Conservation (phyloP, 2,113 vertebrate genomes). For the Australoheros scitulus region DNA sequence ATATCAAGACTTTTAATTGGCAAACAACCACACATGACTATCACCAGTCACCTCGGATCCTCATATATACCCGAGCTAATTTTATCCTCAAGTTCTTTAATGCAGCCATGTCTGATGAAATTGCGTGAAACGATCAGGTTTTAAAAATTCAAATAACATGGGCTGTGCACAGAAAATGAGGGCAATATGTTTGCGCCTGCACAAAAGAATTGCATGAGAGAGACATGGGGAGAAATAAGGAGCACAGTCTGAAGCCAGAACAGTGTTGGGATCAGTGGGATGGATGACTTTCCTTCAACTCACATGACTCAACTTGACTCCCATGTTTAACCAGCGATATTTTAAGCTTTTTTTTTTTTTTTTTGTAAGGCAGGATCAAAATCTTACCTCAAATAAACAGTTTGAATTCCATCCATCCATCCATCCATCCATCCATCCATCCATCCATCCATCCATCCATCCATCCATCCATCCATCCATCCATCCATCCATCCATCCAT, state of each 20-base stretch:
- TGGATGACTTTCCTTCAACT: slow-evolving; percentile 26
- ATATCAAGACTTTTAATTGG: slow-evolving; percentile 64
- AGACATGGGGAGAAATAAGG: background rate
- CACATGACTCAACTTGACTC: slow-evolving; percentile 8
- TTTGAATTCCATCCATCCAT: background rate
- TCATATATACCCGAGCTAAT: slow-evolving; percentile 41
- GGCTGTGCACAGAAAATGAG: slow-evolving; percentile 24
- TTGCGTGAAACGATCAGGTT: slow-evolving; percentile 53
- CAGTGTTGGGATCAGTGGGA: slow-evolving; percentile 12
- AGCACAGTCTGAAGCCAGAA: slow-evolving; percentile 1
- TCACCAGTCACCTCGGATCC: slow-evolving; percentile 55
- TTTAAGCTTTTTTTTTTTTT: background rate
- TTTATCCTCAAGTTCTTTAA: slow-evolving; percentile 51
- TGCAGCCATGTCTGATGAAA: slow-evolving; percentile 66
- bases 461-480: too few species aligned
- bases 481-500: too few species aligned
- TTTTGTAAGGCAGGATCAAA: background rate
- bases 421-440: too few species aligned
- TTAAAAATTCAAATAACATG: slow-evolving; percentile 55
- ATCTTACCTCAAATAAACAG: background rate
- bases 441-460: too few species aligned
- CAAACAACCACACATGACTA: slow-evolving; percentile 59
- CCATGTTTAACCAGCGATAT: background rate
- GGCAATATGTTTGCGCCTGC: slow-evolving; percentile 33
- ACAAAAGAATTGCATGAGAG: slow-evolving; percentile 23